phyloP scores from a whole-genome alignment of 1,140 invertebrate species.

The Pemphigus obesinymphae region DNA sequence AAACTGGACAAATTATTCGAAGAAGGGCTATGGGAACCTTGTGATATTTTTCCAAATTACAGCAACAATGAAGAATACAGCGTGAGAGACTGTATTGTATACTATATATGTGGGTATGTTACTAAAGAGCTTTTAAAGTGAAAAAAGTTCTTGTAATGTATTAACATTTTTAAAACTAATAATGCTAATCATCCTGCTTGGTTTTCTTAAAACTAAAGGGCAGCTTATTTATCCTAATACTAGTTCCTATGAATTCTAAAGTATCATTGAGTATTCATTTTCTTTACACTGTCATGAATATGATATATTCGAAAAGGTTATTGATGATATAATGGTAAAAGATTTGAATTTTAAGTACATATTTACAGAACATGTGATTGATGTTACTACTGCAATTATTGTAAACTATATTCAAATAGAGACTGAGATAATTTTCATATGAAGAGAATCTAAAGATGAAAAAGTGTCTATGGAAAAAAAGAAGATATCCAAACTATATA shows the following conservation, averaged over 20 bases:
- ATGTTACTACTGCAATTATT: neutral
- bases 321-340: neutral
- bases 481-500: neutral
- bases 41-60: neutral
- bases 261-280: neutral
- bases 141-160: neutral
- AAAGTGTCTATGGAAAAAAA: neutral
- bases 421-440: constrained; percentile 2
- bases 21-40: neutral
- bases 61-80: neutral
- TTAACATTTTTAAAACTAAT: neutral
- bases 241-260: neutral
- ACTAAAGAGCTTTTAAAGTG: neutral
- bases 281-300: neutral
- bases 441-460: neutral
- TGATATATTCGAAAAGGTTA: neutral
- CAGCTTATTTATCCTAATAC: constrained; percentile 7
- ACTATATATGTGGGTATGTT: constrained; percentile 7
- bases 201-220: neutral
- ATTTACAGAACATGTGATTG: neutral
- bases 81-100: neutral
- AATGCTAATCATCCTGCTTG: neutral
- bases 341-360: neutral
- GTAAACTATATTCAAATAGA: constrained; percentile 2
- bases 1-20: neutral